Percentiles rank a stretch among this genome's conserved stretches.
These are phyloP conservation scores for Hydrocynus forskahlii DNA, from an alignment of 2,797 vertebrate species.

Conservation along the genomic window DNA sequence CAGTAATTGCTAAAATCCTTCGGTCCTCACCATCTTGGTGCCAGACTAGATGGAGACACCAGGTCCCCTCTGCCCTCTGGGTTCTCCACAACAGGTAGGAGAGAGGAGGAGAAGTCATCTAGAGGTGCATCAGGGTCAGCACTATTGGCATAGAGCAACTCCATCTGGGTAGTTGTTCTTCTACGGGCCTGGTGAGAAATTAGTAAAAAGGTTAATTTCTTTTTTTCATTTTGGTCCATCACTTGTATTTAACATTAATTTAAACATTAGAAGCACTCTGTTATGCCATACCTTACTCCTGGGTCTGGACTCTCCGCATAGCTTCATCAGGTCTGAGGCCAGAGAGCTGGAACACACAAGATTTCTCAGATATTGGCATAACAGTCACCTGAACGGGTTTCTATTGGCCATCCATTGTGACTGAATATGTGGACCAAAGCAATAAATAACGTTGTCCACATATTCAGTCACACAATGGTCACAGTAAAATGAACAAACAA, in stretches of 20 bases:
- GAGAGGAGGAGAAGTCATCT: conserved; percentile 79
- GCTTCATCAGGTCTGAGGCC: conserved; percentile 92
- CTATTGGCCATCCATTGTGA: neutral
- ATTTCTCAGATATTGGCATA: neutral
- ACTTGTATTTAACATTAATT: neutral
- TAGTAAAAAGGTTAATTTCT: neutral
- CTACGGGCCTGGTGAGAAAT: conserved; percentile 84
- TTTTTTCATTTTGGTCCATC: neutral
- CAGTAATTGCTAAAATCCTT: no score
- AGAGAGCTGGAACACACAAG: conserved; percentile 78
- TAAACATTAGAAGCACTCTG: neutral
- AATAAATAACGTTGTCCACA: no score
- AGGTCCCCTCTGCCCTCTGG: conserved; percentile 77
- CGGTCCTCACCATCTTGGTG: conserved; percentile 69
- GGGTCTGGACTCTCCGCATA: conserved; percentile 90
- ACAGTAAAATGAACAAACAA: no score
- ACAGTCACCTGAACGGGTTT: neutral
- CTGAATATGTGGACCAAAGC: no score
- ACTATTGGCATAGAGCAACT: conserved; percentile 91
- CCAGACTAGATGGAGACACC: conserved; percentile 77
- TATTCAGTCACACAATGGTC: no score
- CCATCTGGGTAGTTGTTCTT: conserved; percentile 96
- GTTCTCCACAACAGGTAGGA: conserved; percentile 77
- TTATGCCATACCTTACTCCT: conserved; percentile 88
- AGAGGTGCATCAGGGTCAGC: conserved; percentile 80